A percentile compares a stretch with the other conserved stretches of the same genome.
Evolutionary conservation across 2,797 vertebrate species (phyloP).

Genomic region (Tragelaphus eurycerus): DNA sequence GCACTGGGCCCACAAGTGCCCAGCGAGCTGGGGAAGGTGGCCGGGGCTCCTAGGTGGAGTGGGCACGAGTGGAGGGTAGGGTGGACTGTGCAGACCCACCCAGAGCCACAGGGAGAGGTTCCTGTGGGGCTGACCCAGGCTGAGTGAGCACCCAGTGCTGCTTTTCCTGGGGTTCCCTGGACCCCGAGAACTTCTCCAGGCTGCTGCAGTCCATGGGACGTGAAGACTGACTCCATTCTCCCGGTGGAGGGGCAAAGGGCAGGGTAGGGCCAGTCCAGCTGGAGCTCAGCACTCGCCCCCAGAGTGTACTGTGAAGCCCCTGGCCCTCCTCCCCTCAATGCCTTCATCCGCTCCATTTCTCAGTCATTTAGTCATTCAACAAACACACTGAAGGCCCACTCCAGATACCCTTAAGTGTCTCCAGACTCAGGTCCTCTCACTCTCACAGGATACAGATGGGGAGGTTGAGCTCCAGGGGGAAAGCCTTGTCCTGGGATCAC

Average conservation of each 20-base stretch:
- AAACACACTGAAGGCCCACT: neutral
- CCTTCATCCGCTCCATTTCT: neutral
- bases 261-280: neutral
- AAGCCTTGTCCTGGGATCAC: neutral
- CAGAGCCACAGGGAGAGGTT: neutral
- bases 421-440: neutral
- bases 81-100: no score
- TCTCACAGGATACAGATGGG: neutral
- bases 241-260: neutral
- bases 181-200: neutral
- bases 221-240: neutral
- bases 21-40: neutral
- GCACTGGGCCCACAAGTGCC: neutral
- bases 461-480: neutral
- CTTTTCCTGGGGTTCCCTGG: neutral
- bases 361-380: neutral
- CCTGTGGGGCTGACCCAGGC: neutral
- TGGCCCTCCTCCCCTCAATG: neutral
- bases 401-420: neutral
- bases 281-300: neutral
- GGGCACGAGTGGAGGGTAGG: neutral
- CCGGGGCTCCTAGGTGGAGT: neutral
- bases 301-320: neutral
- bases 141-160: neutral
- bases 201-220: fast-evolving